phyloP scores from a whole-genome alignment of 2,888 invertebrate species.

The Caenorhabditis japonica region DNA sequence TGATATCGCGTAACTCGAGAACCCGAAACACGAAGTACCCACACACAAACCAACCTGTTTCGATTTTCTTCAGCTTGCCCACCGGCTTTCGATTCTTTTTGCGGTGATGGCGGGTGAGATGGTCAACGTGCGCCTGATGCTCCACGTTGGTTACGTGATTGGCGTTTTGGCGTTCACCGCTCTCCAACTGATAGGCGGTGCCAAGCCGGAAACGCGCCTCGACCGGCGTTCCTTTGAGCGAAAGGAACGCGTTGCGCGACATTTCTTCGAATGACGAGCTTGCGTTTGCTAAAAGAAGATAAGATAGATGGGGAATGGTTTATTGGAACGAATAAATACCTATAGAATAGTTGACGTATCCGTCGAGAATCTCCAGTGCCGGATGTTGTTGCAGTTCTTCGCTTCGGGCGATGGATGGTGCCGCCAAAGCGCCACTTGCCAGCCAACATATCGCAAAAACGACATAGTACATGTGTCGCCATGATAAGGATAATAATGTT shows the following conservation, averaged over 20 bases:
- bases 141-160: constrained; percentile 37
- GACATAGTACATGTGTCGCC: constrained; percentile 40
- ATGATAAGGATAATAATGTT: constrained; percentile 41
- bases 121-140: constrained; percentile 28
- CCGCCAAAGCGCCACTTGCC: constrained; percentile 17
- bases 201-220: constrained; percentile 38
- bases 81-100: constrained; percentile 44
- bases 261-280: constrained; percentile 42
- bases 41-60: constrained; percentile 31
- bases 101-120: constrained; percentile 41
- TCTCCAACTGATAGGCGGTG: constrained; percentile 46
- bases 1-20: constrained; percentile 51
- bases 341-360: constrained; percentile 51
- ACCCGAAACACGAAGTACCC: constrained; percentile 36
- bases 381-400: constrained; percentile 46
- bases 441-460: constrained; percentile 40
- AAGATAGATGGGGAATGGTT: too few species aligned
- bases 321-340: constrained; percentile 26
- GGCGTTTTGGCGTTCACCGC: constrained; percentile 14
- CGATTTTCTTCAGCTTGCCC: constrained; percentile 40
- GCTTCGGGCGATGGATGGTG: constrained; percentile 20
- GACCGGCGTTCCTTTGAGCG: constrained; percentile 37
- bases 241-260: constrained; percentile 48
- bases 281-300: constrained; percentile 23
- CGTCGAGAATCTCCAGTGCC: constrained; percentile 49